These are phyloP conservation scores for Yponomeuta plumbellus DNA, from an alignment of 2,888 invertebrate species.

Conservation along the genomic window DNA sequence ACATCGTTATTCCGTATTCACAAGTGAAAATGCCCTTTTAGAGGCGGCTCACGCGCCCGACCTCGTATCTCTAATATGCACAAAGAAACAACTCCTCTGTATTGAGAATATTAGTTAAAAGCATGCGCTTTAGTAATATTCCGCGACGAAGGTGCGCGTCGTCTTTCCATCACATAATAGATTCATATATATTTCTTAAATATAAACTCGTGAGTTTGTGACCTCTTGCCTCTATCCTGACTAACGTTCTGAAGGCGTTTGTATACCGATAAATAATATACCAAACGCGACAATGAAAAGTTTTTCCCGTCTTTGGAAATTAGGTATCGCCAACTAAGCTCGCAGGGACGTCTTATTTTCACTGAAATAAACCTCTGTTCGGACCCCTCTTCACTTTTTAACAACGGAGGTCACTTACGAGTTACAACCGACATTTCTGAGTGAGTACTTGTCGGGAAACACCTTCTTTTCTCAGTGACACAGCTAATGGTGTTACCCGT, in stretches of 20 bases:
- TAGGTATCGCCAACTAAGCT: conserved; percentile 47
- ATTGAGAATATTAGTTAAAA: conserved; percentile 45
- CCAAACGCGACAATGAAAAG: conserved; percentile 45
- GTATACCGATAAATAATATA: conserved; percentile 69
- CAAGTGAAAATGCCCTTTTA: conserved; percentile 47
- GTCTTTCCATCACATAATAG: conserved; percentile 17
- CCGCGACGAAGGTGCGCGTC: conserved; percentile 43
- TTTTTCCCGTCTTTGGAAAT: conserved; percentile 50
- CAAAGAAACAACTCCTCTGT: conserved; percentile 56
- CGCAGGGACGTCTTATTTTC: conserved; percentile 34
- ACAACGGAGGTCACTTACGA: conserved; percentile 6
- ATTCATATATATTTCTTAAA: too few relatives aligned
- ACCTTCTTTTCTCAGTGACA: not conserved
- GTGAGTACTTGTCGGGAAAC: not conserved
- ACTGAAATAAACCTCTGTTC: conserved; percentile 10
- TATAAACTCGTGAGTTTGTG: too few relatives aligned
- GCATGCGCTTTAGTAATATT: conserved; percentile 50
- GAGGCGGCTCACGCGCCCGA: conserved; percentile 51
- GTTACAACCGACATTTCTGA: not conserved
- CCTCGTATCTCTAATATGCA: conserved; percentile 58
- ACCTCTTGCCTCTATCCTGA: too few relatives aligned
- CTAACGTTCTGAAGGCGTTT: conserved; percentile 31
- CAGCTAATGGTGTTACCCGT: not conserved
- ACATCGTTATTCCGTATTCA: conserved; percentile 55
- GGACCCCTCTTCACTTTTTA: not conserved